These are phyloP conservation scores for Parelbella ahira DNA, from an alignment of 2,888 invertebrate species.

Conservation along the genomic window DNA sequence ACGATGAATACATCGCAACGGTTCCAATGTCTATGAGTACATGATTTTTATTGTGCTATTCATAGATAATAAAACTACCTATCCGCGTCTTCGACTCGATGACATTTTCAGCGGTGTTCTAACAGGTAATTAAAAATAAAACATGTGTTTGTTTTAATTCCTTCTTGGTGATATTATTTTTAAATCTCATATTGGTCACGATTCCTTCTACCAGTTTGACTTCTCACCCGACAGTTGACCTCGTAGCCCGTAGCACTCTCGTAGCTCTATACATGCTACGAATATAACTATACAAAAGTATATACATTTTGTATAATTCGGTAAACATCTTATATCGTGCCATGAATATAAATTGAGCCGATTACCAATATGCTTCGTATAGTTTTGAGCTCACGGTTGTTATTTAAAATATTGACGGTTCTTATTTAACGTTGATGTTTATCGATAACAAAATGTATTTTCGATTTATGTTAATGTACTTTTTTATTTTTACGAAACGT, in stretches of 20 bases:
- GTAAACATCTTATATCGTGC: slow-evolving; percentile 2
- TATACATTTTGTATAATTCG: slow-evolving; percentile 29
- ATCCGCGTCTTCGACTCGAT: no score
- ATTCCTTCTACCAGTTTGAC: not conserved
- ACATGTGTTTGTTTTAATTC: no score
- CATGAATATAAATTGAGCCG: not conserved
- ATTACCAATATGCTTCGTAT: not conserved
- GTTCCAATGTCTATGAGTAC: no score
- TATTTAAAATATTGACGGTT: not conserved
- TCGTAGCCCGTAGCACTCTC: slow-evolving; percentile 61
- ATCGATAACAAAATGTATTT: no score
- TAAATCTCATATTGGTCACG: no score
- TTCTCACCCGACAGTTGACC: slow-evolving; percentile 13
- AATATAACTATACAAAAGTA: slow-evolving; percentile 36
- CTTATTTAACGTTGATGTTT: not conserved
- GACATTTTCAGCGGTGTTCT: no score
- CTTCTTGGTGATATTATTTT: no score
- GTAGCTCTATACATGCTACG: slow-evolving; percentile 56
- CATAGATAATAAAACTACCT: no score
- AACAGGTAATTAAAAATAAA: no score
- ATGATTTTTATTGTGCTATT: no score
- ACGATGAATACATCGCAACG: no score
- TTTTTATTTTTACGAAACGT: not conserved
- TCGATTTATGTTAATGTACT: no score
- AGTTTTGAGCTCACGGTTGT: not conserved